Percentiles rank a stretch among this genome's conserved stretches.
Evolutionary conservation across 2,888 invertebrate species (phyloP).

Genomic region (Drosophila nr. perissopoda): DNA sequence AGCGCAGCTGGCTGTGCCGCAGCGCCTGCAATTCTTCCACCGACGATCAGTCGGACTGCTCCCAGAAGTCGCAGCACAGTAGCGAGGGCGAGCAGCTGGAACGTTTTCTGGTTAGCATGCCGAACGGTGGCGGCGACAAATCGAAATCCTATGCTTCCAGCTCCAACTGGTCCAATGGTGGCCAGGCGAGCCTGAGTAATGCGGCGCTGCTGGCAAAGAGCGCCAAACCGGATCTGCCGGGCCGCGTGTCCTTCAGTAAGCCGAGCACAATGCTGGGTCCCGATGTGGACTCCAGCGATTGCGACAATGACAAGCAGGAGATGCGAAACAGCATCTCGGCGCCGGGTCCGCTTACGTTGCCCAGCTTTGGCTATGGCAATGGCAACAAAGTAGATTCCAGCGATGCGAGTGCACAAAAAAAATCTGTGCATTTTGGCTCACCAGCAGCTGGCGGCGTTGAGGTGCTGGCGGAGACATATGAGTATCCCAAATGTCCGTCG

Average conservation of each 20-base stretch:
- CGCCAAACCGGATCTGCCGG: slow-evolving; percentile 83
- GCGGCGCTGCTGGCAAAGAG: slow-evolving; percentile 53
- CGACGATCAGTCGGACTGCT: slow-evolving; percentile 76
- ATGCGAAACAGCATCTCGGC: slow-evolving; percentile 70
- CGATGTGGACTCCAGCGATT: slow-evolving; percentile 82
- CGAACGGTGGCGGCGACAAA: slow-evolving; percentile 40
- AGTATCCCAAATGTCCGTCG: slow-evolving; percentile 84
- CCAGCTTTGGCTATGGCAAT: slow-evolving; percentile 45
- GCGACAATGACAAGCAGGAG: slow-evolving; percentile 82
- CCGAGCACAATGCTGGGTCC: slow-evolving; percentile 56
- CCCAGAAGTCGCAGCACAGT: slow-evolving; percentile 66
- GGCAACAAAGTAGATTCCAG: slow-evolving; percentile 36
- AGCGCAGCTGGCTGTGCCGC: slow-evolving; percentile 86
- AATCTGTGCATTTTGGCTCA: slow-evolving; percentile 83
- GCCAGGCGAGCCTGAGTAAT: slow-evolving; percentile 48
- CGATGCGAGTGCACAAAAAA: slow-evolving; percentile 73
- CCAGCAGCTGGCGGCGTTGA: slow-evolving; percentile 58
- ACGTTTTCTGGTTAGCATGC: slow-evolving; percentile 65
- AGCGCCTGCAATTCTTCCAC: slow-evolving; percentile 73
- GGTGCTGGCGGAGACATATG: slow-evolving; percentile 81
- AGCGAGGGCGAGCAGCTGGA: slow-evolving; percentile 74
- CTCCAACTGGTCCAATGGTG: slow-evolving; percentile 34
- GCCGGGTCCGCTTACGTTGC: slow-evolving; percentile 72
- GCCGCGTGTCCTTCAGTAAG: slow-evolving; percentile 84
- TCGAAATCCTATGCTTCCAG: slow-evolving; percentile 44